A percentile compares a stretch with the other conserved stretches of the same genome.
Evolutionary conservation across 2,797 vertebrate species (phyloP).

Genomic region (Limnodromus scolopaceus): DNA sequence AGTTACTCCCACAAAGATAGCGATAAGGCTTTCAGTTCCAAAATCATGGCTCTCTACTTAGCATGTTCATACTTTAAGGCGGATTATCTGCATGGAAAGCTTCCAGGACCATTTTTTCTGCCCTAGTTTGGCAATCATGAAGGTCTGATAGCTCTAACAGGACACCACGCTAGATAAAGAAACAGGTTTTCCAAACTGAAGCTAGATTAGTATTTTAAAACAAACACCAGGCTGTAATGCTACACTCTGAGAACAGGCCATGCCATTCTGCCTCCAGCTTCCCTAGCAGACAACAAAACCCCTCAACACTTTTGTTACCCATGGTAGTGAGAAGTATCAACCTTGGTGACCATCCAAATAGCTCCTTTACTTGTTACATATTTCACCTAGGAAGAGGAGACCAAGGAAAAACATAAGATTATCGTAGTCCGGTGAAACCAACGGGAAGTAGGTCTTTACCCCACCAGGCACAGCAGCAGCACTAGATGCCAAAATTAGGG

Average conservation of each 20-base stretch:
- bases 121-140: conserved; percentile 11
- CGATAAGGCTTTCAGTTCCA: neutral
- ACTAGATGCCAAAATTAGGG: neutral
- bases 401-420: neutral
- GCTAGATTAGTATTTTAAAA: conserved; percentile 44
- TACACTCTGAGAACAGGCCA: neutral
- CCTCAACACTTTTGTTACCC: neutral
- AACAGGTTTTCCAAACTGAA: neutral
- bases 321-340: neutral
- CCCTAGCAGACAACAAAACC: neutral
- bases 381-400: neutral
- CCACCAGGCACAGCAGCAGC: neutral
- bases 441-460: neutral
- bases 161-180: neutral
- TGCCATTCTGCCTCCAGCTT: neutral
- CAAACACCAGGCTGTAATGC: conserved; percentile 28
- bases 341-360: neutral
- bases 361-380: neutral
- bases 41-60: neutral
- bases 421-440: neutral
- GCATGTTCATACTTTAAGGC: neutral
- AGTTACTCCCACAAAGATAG: neutral
- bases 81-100: neutral
- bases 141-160: neutral
- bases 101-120: conserved; percentile 12